A percentile compares a stretch with the other conserved stretches of the same genome.
phyloP scores from a whole-genome alignment of 2,113 vertebrate species.

The Alectura lathami region DNA sequence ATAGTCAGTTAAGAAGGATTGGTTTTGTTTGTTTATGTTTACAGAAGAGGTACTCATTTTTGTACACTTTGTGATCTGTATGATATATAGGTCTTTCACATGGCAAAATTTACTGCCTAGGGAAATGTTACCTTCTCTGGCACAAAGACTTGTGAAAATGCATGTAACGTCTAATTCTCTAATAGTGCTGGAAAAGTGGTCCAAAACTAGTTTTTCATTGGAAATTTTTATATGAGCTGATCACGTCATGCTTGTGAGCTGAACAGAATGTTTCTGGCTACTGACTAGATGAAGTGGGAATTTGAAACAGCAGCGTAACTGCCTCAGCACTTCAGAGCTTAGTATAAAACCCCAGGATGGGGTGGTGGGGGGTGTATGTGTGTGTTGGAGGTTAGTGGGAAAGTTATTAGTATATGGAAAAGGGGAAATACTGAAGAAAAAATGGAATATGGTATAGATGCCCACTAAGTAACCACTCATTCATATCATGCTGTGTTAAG shows the following conservation, averaged over 20 bases:
- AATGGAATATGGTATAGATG: background rate
- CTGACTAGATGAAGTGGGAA: conserved; percentile 33
- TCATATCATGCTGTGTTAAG: background rate
- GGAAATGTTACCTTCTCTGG: background rate
- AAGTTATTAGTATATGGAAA: background rate
- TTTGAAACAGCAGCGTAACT: conserved; percentile 38
- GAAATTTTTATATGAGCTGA: background rate
- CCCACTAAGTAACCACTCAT: background rate
- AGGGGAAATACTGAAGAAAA: background rate
- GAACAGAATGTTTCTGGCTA: background rate
- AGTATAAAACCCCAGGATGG: background rate
- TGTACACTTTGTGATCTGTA: background rate
- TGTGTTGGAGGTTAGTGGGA: background rate
- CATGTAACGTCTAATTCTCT: background rate
- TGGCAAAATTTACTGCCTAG: background rate
- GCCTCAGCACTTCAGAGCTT: background rate
- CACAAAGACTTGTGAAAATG: background rate
- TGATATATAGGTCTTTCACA: background rate
- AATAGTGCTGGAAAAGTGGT: background rate
- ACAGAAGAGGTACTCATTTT: background rate
- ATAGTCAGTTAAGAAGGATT: background rate
- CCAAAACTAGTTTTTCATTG: background rate
- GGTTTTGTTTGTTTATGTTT: background rate
- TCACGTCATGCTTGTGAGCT: background rate
- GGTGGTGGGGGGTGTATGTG: too few relatives aligned